A percentile compares a stretch with the other conserved stretches of the same genome.
These are phyloP conservation scores for Pseudopodoces humilis DNA, from an alignment of 2,113 vertebrate species.

Conservation along the genomic window DNA sequence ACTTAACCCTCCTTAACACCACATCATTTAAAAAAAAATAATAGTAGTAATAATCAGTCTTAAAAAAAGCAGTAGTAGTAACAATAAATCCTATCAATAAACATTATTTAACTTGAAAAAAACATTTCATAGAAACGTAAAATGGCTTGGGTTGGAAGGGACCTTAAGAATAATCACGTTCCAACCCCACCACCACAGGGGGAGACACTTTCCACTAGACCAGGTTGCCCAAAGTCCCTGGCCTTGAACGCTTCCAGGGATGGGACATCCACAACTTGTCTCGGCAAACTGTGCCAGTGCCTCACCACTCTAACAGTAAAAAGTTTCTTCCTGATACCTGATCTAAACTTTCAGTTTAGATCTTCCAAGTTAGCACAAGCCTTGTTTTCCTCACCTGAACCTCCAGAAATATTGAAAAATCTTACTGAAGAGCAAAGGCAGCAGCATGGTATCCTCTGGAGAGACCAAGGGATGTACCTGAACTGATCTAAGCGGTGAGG, in stretches of 20 bases:
- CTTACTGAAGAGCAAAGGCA: background rate
- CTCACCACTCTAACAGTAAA: background rate
- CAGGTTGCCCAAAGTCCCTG: background rate
- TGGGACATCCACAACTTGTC: background rate
- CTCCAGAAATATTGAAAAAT: background rate
- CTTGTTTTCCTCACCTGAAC: background rate
- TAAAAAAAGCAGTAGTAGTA: background rate
- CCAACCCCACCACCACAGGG: background rate
- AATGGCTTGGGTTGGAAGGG: background rate
- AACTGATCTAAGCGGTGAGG: background rate
- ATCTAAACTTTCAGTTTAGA: background rate
- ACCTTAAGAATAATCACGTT: background rate
- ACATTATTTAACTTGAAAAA: background rate
- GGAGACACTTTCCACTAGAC: background rate
- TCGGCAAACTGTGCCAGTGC: background rate
- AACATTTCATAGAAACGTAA: background rate
- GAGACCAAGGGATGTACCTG: background rate
- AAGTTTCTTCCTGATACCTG: background rate
- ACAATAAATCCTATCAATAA: background rate
- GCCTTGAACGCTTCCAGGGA: background rate
- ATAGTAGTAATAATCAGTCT: background rate
- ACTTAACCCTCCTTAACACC: background rate
- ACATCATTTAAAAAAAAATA: background rate
- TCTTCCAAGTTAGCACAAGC: background rate
- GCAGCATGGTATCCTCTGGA: rapidly evolving